A percentile compares a stretch with the other conserved stretches of the same genome.
These are phyloP conservation scores for Tupiocoris notatus DNA, from an alignment of 2,888 invertebrate species.

Conservation along the genomic window DNA sequence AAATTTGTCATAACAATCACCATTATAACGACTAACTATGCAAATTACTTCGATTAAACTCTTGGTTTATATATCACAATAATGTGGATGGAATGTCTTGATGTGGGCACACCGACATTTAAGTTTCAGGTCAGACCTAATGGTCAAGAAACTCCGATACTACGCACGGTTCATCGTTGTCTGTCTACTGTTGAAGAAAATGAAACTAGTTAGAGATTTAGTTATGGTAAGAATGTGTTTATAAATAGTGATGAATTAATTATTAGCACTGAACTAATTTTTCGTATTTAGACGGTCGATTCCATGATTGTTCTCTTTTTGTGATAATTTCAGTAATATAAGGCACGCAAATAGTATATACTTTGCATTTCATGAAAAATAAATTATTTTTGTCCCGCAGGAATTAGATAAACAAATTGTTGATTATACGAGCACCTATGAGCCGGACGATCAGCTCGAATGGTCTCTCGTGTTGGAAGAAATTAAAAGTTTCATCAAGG, in stretches of 20 bases:
- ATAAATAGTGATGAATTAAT: too few species aligned
- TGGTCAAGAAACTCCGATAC: slow-evolving; percentile 94
- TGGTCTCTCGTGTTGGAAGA: slow-evolving; percentile 94
- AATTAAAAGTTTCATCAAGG: slow-evolving; percentile 90
- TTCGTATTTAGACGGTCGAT: too few species aligned
- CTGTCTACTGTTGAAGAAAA: slow-evolving; percentile 86
- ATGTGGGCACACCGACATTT: neutral
- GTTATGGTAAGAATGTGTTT: slow-evolving; percentile 70
- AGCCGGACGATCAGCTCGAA: slow-evolving; percentile 95
- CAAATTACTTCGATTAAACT: neutral
- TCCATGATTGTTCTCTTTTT: too few species aligned
- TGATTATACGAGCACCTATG: slow-evolving; percentile 92
- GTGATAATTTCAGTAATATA: slow-evolving; percentile 10
- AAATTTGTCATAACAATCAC: too few species aligned
- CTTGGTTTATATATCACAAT: too few species aligned
- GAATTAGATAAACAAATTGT: slow-evolving; percentile 92
- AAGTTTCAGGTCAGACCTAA: slow-evolving; percentile 71
- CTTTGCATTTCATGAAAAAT: too few species aligned
- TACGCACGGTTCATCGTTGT: slow-evolving; percentile 97
- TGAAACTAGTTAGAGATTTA: slow-evolving; percentile 88
- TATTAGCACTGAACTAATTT: too few species aligned
- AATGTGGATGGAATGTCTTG: neutral
- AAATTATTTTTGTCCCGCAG: slow-evolving; percentile 52
- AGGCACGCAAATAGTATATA: too few species aligned
- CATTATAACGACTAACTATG: too few species aligned